Evolutionary conservation across 2,113 vertebrate genomes (phyloP).

Genomic region (Oplegnathus fasciatus): DNA sequence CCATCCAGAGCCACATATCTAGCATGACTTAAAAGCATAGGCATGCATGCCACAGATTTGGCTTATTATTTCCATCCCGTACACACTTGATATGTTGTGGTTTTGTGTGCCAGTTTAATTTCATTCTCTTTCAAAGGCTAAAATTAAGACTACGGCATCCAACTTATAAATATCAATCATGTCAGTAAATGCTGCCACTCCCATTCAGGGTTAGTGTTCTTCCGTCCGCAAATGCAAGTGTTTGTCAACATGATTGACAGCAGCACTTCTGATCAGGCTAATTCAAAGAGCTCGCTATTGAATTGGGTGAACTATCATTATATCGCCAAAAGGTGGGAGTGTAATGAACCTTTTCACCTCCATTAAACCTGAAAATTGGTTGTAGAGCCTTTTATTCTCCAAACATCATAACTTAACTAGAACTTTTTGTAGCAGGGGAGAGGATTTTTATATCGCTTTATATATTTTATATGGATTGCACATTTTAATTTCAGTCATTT

Average conservation of each 20-base stretch:
- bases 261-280: constrained; percentile 29
- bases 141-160: constrained; percentile 7
- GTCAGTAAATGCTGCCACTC: constrained; percentile 16
- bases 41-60: neutral
- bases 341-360: constrained; percentile 75
- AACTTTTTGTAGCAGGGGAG: constrained; percentile 65
- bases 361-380: constrained; percentile 77
- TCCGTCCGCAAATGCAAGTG: constrained; percentile 20
- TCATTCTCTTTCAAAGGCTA: neutral
- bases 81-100: neutral
- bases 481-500: constrained; percentile 73
- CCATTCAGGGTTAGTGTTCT: constrained; percentile 1
- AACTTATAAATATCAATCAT: constrained; percentile 29
- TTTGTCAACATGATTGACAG: constrained; percentile 55
- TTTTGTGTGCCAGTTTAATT: neutral
- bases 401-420: constrained; percentile 65
- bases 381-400: constrained; percentile 62
- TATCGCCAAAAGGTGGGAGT: constrained; percentile 61
- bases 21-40: neutral
- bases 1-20: neutral
- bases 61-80: constrained; percentile 5
- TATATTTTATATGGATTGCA: constrained; percentile 54
- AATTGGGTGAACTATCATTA: constrained; percentile 59
- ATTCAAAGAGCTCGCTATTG: constrained; percentile 45
- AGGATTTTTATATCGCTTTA: constrained; percentile 52